Evolutionary conservation across 2,113 vertebrate genomes (phyloP).

Genomic region (Podarcis muralis): DNA sequence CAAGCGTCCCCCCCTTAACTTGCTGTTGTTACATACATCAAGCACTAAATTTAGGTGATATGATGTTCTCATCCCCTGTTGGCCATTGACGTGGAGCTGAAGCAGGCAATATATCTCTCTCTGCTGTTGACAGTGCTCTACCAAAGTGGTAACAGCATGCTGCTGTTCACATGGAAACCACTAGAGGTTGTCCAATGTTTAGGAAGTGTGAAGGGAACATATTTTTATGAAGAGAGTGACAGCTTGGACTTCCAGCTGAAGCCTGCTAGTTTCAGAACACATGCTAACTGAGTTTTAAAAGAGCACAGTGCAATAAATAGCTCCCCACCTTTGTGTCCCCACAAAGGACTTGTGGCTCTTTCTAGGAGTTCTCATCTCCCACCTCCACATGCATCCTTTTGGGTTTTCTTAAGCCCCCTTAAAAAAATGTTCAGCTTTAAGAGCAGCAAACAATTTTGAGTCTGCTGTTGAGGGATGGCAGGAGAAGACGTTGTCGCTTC

Average conservation of each 20-base stretch:
- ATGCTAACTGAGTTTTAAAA: not conserved
- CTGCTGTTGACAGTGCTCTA: not conserved
- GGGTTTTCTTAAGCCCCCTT: not conserved
- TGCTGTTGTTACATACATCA: not conserved
- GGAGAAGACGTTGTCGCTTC: not conserved
- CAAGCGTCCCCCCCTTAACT: not conserved
- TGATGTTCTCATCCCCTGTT: not conserved
- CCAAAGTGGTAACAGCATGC: not conserved
- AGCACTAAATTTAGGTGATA: not conserved
- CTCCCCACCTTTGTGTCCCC: too few species aligned
- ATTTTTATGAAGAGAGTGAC: not conserved
- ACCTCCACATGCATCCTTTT: not conserved
- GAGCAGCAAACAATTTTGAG: not conserved
- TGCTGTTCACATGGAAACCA: slow-evolving; percentile 56
- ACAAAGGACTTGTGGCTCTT: not conserved
- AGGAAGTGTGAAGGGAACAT: not conserved
- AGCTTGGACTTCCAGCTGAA: not conserved
- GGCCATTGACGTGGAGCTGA: not conserved
- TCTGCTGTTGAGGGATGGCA: not conserved
- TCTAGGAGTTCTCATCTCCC: too few species aligned
- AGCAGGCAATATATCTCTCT: not conserved
- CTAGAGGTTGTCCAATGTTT: slow-evolving; percentile 65
- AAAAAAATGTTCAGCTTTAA: not conserved
- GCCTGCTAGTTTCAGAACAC: not conserved
- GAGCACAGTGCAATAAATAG: not conserved